Conservation (phyloP, 2,113 vertebrate genomes). For the Oryzias melastigma region DNA sequence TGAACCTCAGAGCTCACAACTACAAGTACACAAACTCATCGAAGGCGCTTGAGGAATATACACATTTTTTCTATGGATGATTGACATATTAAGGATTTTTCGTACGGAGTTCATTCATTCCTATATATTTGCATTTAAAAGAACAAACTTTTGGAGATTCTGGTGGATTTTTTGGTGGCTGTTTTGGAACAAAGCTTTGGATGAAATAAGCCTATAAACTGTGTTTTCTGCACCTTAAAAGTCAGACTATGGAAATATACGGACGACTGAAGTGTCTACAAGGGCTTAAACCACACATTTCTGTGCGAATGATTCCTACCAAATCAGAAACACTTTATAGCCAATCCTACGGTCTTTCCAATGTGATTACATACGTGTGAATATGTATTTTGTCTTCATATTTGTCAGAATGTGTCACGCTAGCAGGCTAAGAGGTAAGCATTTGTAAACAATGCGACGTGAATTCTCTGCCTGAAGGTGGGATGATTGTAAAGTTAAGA, state of each 20-base stretch:
- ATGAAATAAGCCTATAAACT: conserved; percentile 38
- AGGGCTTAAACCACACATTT: conserved; percentile 12
- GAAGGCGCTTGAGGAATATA: neutral
- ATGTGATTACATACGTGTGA: no score
- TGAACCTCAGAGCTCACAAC: conserved; percentile 53
- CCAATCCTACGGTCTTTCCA: no score
- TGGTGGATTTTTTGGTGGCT: conserved; percentile 47
- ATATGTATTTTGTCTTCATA: conserved; percentile 24
- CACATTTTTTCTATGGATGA: conserved; percentile 19
- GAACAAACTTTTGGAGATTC: conserved; percentile 57
- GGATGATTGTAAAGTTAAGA: conserved; percentile 33
- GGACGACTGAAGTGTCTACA: conserved; percentile 17
- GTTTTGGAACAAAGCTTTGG: conserved; percentile 57
- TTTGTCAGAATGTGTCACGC: conserved; percentile 25
- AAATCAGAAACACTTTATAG: conserved; percentile 20
- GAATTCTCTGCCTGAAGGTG: conserved; percentile 47
- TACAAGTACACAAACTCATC: conserved; percentile 14
- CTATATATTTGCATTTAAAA: conserved; percentile 41
- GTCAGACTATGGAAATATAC: no score
- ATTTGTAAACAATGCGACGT: conserved; percentile 47
- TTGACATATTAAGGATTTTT: conserved; percentile 10
- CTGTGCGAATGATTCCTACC: conserved; percentile 18
- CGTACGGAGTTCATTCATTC: conserved; percentile 14
- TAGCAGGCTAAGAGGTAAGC: conserved; percentile 19
- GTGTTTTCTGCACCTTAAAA: no score